Evolutionary conservation across 2,888 invertebrate species (phyloP), one percentile per base, ranked within the genome.

Genomic region (Drosophila testacea): DNA sequence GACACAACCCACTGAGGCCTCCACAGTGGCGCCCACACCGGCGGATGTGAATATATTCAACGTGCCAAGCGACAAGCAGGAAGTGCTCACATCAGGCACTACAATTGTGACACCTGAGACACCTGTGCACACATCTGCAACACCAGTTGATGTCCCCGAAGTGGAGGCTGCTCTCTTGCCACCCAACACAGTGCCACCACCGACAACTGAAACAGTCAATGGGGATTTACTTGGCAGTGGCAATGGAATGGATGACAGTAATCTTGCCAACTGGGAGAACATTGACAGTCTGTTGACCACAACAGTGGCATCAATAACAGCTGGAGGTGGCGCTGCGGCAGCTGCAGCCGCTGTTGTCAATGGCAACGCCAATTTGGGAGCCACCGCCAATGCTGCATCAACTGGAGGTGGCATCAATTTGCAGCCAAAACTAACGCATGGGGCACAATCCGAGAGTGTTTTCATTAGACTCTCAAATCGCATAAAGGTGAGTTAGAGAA

Each of bases 381-480:
- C 72, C 36, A 39, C 70, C 11, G 52, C 66, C 6, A 47, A 57
- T 27, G 65, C 69, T 4, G 50, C 69, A 27, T 46, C 22, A 11
- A 44, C 13, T 4, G 59, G 50, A 10, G 61, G 62, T 10, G 66
- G 52, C 32, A 41, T 81, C 1, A 86, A 91, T 60, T 60, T 83
- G 34, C 91, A 91, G 60, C 90, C 91, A 41, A 91, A 89, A 65
- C 79, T 91, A 27, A 77, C 91, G 4, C 88, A 89, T 54, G 88
- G 92, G 38, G 91, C 89, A 66, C 97, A 97, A 90, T 98, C 98
- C 86, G 98, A 99, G 92, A 98, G 98, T 7, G 97, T 99, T n/a
- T 98, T 99, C 92, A 95, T 99, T 90, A 94, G 99, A 79, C 94
- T 99, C 66, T 98, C 97, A 67, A 99, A 99, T 92, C 95, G 98